Conservation (phyloP, 2,888 invertebrate genomes). For the Dasysyrphus albostriatus region DNA sequence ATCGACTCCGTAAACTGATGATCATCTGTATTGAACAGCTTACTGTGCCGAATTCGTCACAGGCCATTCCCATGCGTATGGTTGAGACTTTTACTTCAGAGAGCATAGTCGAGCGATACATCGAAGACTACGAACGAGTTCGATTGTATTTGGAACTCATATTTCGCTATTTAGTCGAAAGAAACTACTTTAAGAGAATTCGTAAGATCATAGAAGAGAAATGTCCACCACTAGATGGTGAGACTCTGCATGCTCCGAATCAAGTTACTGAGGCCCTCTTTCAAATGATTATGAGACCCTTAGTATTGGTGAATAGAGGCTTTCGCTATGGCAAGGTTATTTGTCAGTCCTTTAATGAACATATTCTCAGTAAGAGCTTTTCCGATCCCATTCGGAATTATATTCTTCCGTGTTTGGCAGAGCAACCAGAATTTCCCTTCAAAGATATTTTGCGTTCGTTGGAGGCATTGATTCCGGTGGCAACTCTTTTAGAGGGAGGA, state of each 20-base stretch:
- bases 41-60: constrained; percentile 80
- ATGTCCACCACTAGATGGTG: constrained; percentile 89
- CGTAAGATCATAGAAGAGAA: constrained; percentile 88
- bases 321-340: constrained; percentile 78
- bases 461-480: constrained; percentile 77
- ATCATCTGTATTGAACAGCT: constrained; percentile 82
- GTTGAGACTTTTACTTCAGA: constrained; percentile 90
- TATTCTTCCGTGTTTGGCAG: constrained; percentile 88
- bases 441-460: constrained; percentile 84
- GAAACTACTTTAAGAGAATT: constrained; percentile 89
- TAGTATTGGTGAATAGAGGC: constrained; percentile 85
- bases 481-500: constrained; percentile 70
- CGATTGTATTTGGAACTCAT: constrained; percentile 81
- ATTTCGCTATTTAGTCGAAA: constrained; percentile 81
- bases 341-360: constrained; percentile 85
- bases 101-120: constrained; percentile 81
- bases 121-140: constrained; percentile 80
- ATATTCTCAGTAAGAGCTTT: constrained; percentile 88
- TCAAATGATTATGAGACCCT: constrained; percentile 90
- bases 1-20: constrained; percentile 82
- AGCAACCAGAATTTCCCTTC: constrained; percentile 85
- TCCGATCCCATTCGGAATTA: constrained; percentile 89
- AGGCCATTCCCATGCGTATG: constrained; percentile 91
- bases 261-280: constrained; percentile 89
- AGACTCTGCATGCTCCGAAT: constrained; percentile 88